Percentiles rank a stretch among this genome's conserved stretches.
phyloP scores from a whole-genome alignment of 1,140 invertebrate genomes.

The Drosophila asahinai region DNA sequence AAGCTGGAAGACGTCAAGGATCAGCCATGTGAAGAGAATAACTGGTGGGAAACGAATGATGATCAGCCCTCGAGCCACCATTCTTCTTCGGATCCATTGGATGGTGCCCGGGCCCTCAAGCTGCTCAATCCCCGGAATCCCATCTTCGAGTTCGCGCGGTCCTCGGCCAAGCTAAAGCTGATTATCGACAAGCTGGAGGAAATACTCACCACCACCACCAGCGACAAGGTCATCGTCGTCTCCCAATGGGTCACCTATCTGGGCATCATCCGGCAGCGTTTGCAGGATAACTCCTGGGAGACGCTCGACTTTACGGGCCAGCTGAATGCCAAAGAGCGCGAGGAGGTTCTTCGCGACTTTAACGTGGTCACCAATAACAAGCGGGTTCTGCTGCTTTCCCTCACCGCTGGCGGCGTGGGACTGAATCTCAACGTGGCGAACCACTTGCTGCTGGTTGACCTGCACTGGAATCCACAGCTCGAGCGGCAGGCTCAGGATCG shows the following conservation, averaged over 20 bases:
- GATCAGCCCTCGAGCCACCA: neutral
- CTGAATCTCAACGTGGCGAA: conserved; percentile 64
- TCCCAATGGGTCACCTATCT: conserved; percentile 56
- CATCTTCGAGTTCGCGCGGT: conserved; percentile 37
- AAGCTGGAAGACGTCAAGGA: neutral
- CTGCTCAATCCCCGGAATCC: conserved; percentile 50
- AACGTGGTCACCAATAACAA: conserved; percentile 22
- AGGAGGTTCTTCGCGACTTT: conserved; percentile 42
- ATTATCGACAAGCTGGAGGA: conserved; percentile 36
- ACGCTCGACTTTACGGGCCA: conserved; percentile 50
- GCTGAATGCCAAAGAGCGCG: conserved; percentile 29
- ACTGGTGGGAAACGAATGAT: neutral
- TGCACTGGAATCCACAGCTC: conserved; percentile 66
- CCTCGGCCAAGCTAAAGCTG: conserved; percentile 42
- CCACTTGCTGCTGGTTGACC: conserved; percentile 55
- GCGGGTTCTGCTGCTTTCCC: conserved; percentile 48
- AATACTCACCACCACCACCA: conserved; percentile 30
- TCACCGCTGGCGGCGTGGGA: conserved; percentile 60
- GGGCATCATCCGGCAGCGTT: conserved; percentile 22
- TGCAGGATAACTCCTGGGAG: conserved; percentile 23
- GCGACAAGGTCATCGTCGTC: conserved; percentile 57
- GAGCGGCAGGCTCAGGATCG: conserved; percentile 64
- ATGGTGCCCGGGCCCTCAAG: conserved; percentile 12
- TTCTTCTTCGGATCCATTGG: conserved; percentile 1
- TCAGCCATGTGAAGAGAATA: neutral